Evolutionary conservation across 2,113 vertebrate genomes (phyloP), one percentile per base, ranked within the genome.

Genomic region (Hucho hucho): DNA sequence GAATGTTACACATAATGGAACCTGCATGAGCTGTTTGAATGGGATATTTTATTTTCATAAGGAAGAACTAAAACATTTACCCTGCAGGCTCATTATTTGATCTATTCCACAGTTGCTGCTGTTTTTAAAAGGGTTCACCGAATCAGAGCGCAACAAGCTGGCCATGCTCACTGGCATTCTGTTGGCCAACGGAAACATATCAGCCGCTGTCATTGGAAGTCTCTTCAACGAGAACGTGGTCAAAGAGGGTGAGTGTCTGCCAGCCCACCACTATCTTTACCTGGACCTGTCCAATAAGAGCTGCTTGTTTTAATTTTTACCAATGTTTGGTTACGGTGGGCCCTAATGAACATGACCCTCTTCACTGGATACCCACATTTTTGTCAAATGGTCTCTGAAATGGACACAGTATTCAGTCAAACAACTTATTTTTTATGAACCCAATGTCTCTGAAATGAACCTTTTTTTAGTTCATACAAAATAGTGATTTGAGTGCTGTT

Each of bases 171-270:
- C 98, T 4, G 98, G 97, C 78, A 97, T 99, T 89, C 96, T 99
- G 90, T 92, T 99, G 88, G 97, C 96, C 90, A 98, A 99, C 0
- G 97, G 97, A 78, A 97, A 94, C 79, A 95, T 99, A 77, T 98
- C 97, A 1, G 97, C 97, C 37, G 96, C 97, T 20, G 98, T 99
- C 93, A 94, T 99, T 83, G 97, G 84, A 93, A 99, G 98, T 90
- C 96, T 99, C 72, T 99, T 93, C 90, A 99, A 98, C 65, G 98
- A 99, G 91, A 98, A 98, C 87, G 94, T 99, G 82, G 97, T 99
- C 82, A 99, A 99, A 92, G 97, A 99, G 91, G 98, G 98, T 98
- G 78, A 88, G 80, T 47, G 7, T 9, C 20, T 65, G 53, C 18
- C 16, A n/a, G 7, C 58, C 16, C n/a, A 61, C 18, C 18, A 61